Percentiles rank a stretch among this genome's conserved stretches.
Conservation (phyloP, 1,140 invertebrate species). For the Lasaia peninsularis region DNA sequence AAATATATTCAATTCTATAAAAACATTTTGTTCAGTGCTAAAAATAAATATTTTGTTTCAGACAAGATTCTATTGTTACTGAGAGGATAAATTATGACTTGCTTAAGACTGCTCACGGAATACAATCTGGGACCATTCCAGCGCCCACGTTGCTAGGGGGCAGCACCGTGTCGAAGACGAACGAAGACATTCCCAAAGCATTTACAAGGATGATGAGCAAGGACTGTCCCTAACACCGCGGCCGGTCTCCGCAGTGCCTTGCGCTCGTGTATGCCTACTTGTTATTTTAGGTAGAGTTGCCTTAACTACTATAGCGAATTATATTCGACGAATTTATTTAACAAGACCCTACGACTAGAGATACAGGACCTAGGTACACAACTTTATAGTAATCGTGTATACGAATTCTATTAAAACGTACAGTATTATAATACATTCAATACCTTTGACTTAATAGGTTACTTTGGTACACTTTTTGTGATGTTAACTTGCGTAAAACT, state of each 20-base stretch:
- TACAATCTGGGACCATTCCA: constrained; percentile 83
- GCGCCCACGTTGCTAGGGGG: constrained; percentile 88
- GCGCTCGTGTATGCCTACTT: constrained; percentile 15
- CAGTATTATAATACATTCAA: constrained; percentile 8
- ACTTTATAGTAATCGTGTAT: background rate
- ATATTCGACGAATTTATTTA: constrained; percentile 8
- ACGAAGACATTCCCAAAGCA: constrained; percentile 87
- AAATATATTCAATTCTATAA: too few species aligned
- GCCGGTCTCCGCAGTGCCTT: constrained; percentile 30
- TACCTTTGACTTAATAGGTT: background rate
- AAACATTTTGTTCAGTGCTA: too few species aligned
- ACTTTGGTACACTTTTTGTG: background rate
- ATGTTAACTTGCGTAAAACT: background rate
- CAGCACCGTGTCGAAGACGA: constrained; percentile 83
- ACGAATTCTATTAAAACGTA: constrained; percentile 2
- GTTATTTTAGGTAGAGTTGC: constrained; percentile 6
- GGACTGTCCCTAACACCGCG: constrained; percentile 52
- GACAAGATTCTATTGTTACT: constrained; percentile 92
- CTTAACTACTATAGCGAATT: constrained; percentile 1
- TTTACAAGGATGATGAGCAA: constrained; percentile 79
- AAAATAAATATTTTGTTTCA: constrained; percentile 41
- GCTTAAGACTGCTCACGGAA: constrained; percentile 85
- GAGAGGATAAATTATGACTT: constrained; percentile 97
- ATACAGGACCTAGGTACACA: background rate
- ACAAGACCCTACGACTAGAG: background rate